phyloP scores from a whole-genome alignment of 2,888 invertebrate species.

The Cyrtodaria siliqua region DNA sequence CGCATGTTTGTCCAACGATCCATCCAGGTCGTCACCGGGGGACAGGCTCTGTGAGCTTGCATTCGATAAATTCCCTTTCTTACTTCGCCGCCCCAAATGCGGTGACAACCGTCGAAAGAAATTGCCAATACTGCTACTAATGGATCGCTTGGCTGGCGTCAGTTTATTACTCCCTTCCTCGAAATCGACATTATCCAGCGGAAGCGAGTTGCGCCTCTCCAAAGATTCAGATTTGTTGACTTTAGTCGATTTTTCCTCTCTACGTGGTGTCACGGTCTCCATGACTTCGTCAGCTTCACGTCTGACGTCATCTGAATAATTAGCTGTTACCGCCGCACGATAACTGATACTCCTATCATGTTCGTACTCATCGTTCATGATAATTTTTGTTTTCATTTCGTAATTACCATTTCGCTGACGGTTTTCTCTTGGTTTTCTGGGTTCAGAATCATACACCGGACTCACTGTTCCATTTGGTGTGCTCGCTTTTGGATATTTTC shows the following conservation, averaged over 20 bases:
- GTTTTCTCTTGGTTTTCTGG: conserved; percentile 31
- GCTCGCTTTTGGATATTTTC: conserved; percentile 14
- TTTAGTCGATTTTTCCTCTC: conserved; percentile 3
- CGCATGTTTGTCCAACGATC: conserved; percentile 59
- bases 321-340: conserved; percentile 71
- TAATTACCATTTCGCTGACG: conserved; percentile 24
- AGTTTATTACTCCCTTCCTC: conserved; percentile 58
- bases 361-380: conserved; percentile 73
- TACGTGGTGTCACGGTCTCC: conserved; percentile 36
- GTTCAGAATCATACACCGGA: conserved; percentile 17
- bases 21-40: conserved; percentile 63
- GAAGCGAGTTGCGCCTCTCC: conserved; percentile 61
- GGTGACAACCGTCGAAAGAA: conserved; percentile 82
- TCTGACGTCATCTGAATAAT: conserved; percentile 74
- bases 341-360: conserved; percentile 78
- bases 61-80: conserved; percentile 69
- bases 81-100: conserved; percentile 67
- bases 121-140: conserved; percentile 81
- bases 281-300: conserved; percentile 61
- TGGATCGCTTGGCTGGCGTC: conserved; percentile 77
- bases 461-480: conserved; percentile 52
- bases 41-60: conserved; percentile 75
- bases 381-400: conserved; percentile 39
- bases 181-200: conserved; percentile 45
- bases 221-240: conserved; percentile 42